Evolutionary conservation across 2,113 vertebrate genomes (phyloP).

Genomic region (Tor tambroides): DNA sequence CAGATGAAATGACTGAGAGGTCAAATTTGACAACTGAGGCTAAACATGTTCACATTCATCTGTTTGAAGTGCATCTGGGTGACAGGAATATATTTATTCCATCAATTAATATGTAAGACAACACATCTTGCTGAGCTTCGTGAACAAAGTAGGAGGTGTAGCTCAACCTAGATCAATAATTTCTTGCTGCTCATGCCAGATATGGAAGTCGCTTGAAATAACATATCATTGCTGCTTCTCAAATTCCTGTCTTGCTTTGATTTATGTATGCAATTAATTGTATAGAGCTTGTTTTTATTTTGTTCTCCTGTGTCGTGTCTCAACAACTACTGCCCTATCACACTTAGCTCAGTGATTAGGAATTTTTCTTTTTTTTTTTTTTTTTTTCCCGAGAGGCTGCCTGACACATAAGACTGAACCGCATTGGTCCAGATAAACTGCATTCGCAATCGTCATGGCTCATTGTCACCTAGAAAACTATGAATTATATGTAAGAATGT

Average conservation of each 20-base stretch:
- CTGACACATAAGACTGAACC: not conserved
- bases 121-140: not conserved
- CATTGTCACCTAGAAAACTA: no score
- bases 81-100: not conserved
- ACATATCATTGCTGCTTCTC: not conserved
- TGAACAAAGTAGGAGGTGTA: conserved; percentile 3
- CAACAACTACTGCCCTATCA: not conserved
- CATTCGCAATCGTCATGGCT: not conserved
- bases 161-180: conserved; percentile 7
- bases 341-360: not conserved
- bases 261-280: not conserved
- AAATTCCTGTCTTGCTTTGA: not conserved
- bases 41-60: conserved; percentile 13
- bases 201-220: not conserved
- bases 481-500: not conserved
- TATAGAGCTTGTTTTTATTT: not conserved
- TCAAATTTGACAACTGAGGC: conserved; percentile 18
- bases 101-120: conserved; percentile 12
- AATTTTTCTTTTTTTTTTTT: no score
- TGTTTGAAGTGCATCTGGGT: conserved; percentile 16
- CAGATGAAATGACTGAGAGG: conserved; percentile 8
- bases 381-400: no score
- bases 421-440: not conserved
- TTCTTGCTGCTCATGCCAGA: not conserved
- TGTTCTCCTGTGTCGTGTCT: not conserved